Evolutionary conservation across 2,113 vertebrate genomes (phyloP), one percentile per base, ranked within the genome.

Genomic region (Cavia porcellus): DNA sequence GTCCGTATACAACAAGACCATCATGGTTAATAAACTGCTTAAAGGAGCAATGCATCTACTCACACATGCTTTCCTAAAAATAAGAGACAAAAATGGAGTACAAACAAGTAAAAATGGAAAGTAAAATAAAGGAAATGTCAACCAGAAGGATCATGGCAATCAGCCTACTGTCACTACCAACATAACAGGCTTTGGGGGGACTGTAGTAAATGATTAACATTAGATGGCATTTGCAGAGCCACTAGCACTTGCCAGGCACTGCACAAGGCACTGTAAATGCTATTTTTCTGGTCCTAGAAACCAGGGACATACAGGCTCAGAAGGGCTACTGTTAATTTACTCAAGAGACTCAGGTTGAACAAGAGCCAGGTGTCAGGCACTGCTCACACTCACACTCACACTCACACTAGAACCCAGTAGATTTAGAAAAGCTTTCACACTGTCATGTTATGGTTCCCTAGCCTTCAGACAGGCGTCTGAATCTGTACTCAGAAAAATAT

Each of bases 101-200:
- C 77, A 95, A 90, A 38, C 86, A 94, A 90, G 57, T 77, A 68
- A 52, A 90, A 94, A 91, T 11, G 59, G 32, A 96, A 84, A 89
- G 74, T 17, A 86, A 95, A 96, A 81, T n/a, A 45, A 68, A 91
- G 70, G 35, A 84, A 90, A 77, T 35, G 19, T 62, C 68, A 75
- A 30, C n/a, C 32, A 79, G 72, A 86, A 94, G 74, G 68, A 47
- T 35, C 35, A 72, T 19, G 70, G 79, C 57, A 80, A 82, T 45
- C 38, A 75, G 89, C n/a, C 11, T 9, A n/a, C 25, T 74, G 50
- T 7, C n/a, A 55, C 59, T 32, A 57, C 30, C 35, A 82, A 50
- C 47, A 64, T 61, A 86, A 70, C 10, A 66, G n/a, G 30, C 42
- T 10, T 28, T 7, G 22, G 42, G 66, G 14, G 57, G 68, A 55